Evolutionary conservation across 2,113 vertebrate genomes (phyloP), one percentile per base, ranked within the genome.

Genomic region (Toxostoma redivivum): DNA sequence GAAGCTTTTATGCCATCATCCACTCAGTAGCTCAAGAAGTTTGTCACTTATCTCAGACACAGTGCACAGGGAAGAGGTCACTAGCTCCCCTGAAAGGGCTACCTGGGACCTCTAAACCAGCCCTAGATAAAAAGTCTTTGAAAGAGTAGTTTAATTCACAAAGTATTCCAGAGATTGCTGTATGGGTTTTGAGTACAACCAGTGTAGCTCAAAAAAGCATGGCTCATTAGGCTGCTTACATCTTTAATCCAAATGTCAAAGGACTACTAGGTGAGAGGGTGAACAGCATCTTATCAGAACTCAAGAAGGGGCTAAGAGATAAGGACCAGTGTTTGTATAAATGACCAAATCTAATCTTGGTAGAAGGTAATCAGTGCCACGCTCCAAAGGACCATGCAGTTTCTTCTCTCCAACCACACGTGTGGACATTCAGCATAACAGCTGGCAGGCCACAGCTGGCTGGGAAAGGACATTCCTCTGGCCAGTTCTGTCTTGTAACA

Each of bases 281-380:
- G 81, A 96, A 94, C 27, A 64, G 69, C 81, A 72, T 24, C 48
- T 89, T 95, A 94, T 76, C 57, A 44, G 79, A 61, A 37, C 84
- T 89, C 73, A 92, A 91, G 58, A 87, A 90, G 4, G 0, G 48
- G 54, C 53, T 61, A 74, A 70, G 40, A 89, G 93, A 87, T 89
- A 96, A 95, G 73, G 72, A 91, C 45, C 11, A 61, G 57, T 12
- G 28, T 89, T 93, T 82, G 45, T 31, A 76, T 8, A 65, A 92
- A 38, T 12, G 45, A 37, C 50, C 1, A 1, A 65, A 62, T 51
- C 25, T 40, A 70, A 77, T 6, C 5, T 20, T 33, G 53, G 35
- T 53, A 65, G 83, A 40, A 92, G 40, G 69, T 60, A n/a, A 78
- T 53, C 48, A 67, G 70, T 6, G 15, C 40, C 40, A 60, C 80